Base-by-base conservation (phyloP, 1,140 invertebrate genomes). In the Apolygus lucorum region DNA sequence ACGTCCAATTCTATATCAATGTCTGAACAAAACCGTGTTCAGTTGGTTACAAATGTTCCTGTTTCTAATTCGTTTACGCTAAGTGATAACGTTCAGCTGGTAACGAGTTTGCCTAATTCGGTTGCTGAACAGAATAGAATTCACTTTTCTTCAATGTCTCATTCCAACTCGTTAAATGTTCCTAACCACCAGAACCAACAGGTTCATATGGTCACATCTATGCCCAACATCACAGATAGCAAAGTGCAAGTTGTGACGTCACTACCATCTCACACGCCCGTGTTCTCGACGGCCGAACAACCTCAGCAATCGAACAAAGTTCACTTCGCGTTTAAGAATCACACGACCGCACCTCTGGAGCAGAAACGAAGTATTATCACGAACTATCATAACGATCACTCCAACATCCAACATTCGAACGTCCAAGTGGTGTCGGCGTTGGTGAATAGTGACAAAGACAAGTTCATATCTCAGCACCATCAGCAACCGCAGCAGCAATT, bases 221-320 rank as follows among this genome's bases (percentile, higher is more conserved):
- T 67, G 1, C 64, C 67, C 11, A 68, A 52, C 67, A 68, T 22
- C 13, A n/a, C 28, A 1, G 64, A 66, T 28, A 28, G 28, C 27
- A 66, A 66, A 66, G 64, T 66, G 1, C 27, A 29, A 28, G 64
- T 66, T 25, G 28, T 71, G 8, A 59, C 63, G 1, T 67, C 59
- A 21, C 63, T 59, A 24, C 71, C 13, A 22, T 59, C 1, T 28
- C 42, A 24, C 63, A 64, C 26, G 65, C 63, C 29, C 28, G 22
- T 59, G 22, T 59, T 59, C 54, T 59, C 54, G 11, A 4, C 54
- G 4, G 22, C 54, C 11, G 54, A 59, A 27, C 66, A 34, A 52
- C 68, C 62, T 8, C 69, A 65, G 26, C 68, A 65, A 64, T 67
- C 63, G n/a, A 66, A 49, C 64, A 73, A 59, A 59, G 54, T 59